phyloP scores from a whole-genome alignment of 2,113 vertebrate species.

The Rostratula benghalensis region DNA sequence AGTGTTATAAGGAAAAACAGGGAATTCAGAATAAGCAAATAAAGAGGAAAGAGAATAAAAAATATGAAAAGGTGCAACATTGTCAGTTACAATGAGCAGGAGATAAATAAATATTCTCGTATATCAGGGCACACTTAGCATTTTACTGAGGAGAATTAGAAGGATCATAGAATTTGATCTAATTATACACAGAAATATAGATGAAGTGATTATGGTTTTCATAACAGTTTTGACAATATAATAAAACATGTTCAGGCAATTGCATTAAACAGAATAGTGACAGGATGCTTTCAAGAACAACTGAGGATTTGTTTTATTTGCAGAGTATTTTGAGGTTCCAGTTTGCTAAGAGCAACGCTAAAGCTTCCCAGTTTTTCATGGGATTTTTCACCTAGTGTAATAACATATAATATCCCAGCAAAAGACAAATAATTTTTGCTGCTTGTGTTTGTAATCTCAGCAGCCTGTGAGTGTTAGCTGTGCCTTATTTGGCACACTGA shows the following conservation, averaged over 20 bases:
- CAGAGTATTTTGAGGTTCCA: background rate
- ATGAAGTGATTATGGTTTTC: background rate
- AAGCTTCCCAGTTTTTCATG: background rate
- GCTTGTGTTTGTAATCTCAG: background rate
- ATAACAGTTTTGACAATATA: background rate
- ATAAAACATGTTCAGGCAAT: background rate
- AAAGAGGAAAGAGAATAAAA: background rate
- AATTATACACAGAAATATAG: background rate
- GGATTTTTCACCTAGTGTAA: background rate
- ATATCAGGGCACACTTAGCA: background rate
- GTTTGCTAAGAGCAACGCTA: background rate
- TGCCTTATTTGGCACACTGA: background rate
- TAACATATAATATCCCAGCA: background rate
- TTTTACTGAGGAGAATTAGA: background rate
- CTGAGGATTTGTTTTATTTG: background rate
- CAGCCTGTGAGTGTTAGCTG: background rate
- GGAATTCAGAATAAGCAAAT: background rate
- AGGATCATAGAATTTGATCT: background rate
- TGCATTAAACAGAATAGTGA: background rate
- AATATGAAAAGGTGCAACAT: background rate
- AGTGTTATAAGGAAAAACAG: background rate
- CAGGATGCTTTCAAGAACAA: background rate
- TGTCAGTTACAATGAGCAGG: background rate
- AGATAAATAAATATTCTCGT: background rate
- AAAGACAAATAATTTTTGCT: background rate